These are phyloP conservation scores for Lytechinus pictus DNA, from an alignment of 35 echinoderm and acorn worm species.

Conservation along the genomic window DNA sequence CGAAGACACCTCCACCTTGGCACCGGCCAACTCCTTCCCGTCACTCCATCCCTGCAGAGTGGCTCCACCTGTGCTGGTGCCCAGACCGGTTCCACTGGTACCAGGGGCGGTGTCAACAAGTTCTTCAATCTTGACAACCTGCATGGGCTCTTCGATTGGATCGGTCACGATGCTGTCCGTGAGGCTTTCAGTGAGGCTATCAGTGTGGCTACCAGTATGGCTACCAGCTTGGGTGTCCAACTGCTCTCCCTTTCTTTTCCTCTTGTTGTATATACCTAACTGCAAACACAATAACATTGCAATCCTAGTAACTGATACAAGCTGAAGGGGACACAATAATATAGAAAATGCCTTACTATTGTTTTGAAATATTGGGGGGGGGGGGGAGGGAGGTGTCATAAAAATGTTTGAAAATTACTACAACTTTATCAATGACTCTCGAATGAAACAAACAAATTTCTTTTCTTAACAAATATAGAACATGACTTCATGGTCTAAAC, in stretches of 20 bases:
- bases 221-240: background rate
- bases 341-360: too few species aligned
- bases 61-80: slow-evolving; percentile 21
- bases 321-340: too few species aligned
- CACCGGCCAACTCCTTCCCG: background rate
- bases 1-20: background rate
- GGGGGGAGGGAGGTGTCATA: too few species aligned
- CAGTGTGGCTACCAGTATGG: background rate
- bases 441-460: too few species aligned
- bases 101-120: background rate
- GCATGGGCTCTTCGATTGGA: background rate
- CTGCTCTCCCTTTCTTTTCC: background rate
- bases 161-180: background rate
- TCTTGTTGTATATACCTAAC: background rate
- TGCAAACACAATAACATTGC: background rate
- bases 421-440: too few species aligned
- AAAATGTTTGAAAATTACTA: too few species aligned
- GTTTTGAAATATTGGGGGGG: too few species aligned
- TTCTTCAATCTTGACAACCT: background rate
- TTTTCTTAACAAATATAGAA: too few species aligned
- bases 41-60: slow-evolving; percentile 28
- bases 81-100: too few species aligned
- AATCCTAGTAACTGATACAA: too few species aligned
- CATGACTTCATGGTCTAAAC: too few species aligned
- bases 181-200: too few species aligned